phyloP scores from a whole-genome alignment of 2,797 vertebrate species.

The Halcyon smyrnensis region DNA sequence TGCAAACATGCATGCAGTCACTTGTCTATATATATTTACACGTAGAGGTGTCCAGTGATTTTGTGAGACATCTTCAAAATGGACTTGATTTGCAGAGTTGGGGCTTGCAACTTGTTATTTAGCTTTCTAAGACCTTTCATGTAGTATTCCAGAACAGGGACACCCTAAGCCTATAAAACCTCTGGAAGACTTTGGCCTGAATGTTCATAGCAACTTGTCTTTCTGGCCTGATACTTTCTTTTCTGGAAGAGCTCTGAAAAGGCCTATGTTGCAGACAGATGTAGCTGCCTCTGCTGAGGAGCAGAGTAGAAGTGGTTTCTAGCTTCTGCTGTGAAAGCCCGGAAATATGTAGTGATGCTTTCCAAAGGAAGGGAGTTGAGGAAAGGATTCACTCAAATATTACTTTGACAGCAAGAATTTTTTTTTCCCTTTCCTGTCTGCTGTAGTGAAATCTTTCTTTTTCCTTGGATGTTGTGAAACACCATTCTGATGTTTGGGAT shows the following conservation, averaged over 20 bases:
- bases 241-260: not conserved
- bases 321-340: not conserved
- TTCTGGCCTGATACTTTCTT: not conserved
- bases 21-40: not conserved
- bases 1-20: not conserved
- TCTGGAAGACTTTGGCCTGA: not conserved
- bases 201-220: not conserved
- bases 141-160: not conserved
- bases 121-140: not conserved
- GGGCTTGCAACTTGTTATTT: not conserved
- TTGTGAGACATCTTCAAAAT: not conserved
- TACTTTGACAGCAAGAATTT: not conserved
- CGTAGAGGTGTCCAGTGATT: not conserved
- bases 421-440: not conserved
- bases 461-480: not conserved
- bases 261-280: not conserved
- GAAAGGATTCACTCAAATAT: not conserved
- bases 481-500: not conserved
- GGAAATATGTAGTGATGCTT: not conserved
- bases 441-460: not conserved
- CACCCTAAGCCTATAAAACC: not conserved
- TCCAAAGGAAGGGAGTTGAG: constrained; percentile 31
- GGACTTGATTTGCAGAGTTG: not conserved
- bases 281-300: not conserved
- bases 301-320: not conserved